Evolutionary conservation across 2,797 vertebrate genomes (phyloP).

Genomic region (Corythornis leucogaster): DNA sequence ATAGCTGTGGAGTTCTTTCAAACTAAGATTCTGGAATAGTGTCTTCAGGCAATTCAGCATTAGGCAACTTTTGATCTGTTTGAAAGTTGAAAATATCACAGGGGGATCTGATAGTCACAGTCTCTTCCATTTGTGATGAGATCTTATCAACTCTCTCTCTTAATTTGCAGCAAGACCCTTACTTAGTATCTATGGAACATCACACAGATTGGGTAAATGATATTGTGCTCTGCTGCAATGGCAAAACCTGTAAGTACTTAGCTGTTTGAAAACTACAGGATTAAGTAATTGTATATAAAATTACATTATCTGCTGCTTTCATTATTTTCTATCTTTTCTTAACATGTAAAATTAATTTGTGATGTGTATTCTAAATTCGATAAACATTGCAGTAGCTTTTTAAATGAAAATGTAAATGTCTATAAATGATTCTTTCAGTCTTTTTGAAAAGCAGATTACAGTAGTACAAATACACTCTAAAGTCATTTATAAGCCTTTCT

Average conservation of each 20-base stretch:
- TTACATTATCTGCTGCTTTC: not conserved
- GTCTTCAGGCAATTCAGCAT: not conserved
- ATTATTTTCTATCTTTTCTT: not conserved
- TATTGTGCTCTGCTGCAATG: conserved; percentile 98
- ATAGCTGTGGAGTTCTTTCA: not conserved
- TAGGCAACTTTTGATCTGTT: not conserved
- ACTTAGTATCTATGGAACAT: conserved; percentile 99
- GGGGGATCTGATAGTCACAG: not conserved
- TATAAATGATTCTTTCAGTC: not conserved
- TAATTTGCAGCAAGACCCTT: conserved; percentile 92
- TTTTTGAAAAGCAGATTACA: not conserved
- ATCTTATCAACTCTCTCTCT: not conserved
- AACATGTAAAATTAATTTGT: not conserved
- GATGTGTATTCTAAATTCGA: not conserved
- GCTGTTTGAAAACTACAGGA: not conserved
- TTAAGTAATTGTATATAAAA: not conserved
- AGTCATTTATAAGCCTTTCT: conserved; percentile 22
- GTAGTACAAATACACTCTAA: not conserved
- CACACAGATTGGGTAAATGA: conserved; percentile 99
- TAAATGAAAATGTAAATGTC: not conserved
- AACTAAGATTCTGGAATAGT: not conserved
- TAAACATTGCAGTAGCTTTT: not conserved
- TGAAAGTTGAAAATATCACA: not conserved
- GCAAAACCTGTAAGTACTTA: conserved; percentile 92
- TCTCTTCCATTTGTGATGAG: not conserved